Evolutionary conservation across 2,113 vertebrate genomes (phyloP).

Genomic region (Archilochus colubris): DNA sequence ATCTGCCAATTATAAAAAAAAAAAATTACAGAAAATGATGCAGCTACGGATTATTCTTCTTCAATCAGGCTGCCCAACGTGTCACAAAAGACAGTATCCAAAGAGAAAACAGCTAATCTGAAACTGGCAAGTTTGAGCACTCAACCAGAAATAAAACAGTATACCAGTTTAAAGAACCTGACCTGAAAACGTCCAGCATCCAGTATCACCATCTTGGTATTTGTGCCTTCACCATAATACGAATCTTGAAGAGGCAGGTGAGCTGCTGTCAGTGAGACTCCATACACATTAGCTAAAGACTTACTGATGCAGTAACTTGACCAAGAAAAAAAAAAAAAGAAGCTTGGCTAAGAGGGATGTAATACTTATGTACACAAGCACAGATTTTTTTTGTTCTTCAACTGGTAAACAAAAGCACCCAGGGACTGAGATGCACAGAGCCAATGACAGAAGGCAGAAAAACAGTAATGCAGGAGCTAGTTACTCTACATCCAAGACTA

Average conservation of each 20-base stretch:
- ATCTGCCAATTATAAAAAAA: background rate
- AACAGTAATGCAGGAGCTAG: background rate
- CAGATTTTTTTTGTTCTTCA: background rate
- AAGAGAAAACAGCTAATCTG: background rate
- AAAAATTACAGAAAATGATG: background rate
- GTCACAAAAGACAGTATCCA: background rate
- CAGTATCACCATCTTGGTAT: slow-evolving; percentile 62
- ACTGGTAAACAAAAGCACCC: background rate
- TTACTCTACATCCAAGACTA: background rate
- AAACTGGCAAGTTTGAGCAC: background rate
- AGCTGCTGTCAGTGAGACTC: slow-evolving; percentile 74
- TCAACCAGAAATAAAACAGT: background rate
- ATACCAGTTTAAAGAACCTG: background rate
- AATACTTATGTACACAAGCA: background rate
- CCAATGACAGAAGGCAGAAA: background rate
- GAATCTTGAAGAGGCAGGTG: slow-evolving; percentile 74
- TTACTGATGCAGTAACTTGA: slow-evolving; percentile 81
- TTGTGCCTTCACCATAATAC: slow-evolving; percentile 1
- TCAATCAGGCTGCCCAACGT: background rate
- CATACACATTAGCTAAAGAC: slow-evolving; percentile 72
- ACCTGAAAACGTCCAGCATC: slow-evolving; percentile 74
- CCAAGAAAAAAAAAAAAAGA: background rate
- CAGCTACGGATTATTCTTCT: background rate
- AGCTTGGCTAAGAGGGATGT: background rate
- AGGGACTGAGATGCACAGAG: background rate